These are phyloP conservation scores for Carlito syrichta DNA, from an alignment of 2,113 vertebrate species.

Conservation along the genomic window DNA sequence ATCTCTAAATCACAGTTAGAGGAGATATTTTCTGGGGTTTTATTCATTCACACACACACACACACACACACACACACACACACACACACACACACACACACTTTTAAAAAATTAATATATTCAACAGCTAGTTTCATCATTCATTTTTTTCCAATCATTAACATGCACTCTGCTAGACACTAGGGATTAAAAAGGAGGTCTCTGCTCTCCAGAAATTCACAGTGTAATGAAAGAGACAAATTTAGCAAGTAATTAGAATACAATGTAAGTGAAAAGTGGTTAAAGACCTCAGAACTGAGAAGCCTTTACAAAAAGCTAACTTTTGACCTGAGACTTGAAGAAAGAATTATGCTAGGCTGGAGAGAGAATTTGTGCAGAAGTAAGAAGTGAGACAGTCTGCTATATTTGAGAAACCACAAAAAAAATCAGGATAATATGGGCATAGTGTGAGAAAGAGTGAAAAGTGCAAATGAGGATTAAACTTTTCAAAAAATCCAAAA, in stretches of 20 bases:
- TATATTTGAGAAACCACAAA: background rate
- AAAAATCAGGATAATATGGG: background rate
- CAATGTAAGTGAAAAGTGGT: constrained; percentile 32
- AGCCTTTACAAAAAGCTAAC: constrained; percentile 40
- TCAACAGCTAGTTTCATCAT: constrained; percentile 46
- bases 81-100: background rate
- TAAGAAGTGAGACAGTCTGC: background rate
- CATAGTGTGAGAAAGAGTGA: background rate
- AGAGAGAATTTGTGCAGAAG: background rate
- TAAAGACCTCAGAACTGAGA: constrained; percentile 44
- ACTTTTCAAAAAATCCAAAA: no score
- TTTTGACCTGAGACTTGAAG: constrained; percentile 39
- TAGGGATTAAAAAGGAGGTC: constrained; percentile 31
- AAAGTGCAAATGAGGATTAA: background rate
- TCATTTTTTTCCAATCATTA: constrained; percentile 47
- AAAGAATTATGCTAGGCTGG: background rate
- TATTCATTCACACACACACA: background rate
- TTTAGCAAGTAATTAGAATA: constrained; percentile 63
- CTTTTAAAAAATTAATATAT: constrained; percentile 31
- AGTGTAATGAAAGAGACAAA: constrained; percentile 42
- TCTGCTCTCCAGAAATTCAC: constrained; percentile 51
- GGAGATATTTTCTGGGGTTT: background rate
- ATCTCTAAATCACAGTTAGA: background rate
- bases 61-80: background rate
- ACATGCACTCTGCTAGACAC: constrained; percentile 38